Evolutionary conservation across 2,888 invertebrate genomes (phyloP), one percentile per base, ranked within the genome.

Genomic region (Blastobasis adustella): DNA sequence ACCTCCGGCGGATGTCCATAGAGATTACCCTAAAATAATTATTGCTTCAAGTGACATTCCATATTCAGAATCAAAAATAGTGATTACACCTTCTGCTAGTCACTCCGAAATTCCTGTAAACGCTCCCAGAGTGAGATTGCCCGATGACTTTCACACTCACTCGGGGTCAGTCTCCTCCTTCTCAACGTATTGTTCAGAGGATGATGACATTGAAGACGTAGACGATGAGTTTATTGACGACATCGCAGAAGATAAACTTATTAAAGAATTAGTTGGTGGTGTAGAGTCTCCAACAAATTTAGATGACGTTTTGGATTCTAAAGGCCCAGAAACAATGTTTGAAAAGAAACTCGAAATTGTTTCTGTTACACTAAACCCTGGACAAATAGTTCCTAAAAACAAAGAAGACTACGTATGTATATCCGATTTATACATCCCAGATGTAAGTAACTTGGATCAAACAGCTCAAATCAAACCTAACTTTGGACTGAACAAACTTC

Each of bases 21-120:
- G 83, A 59, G 75, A 79, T 49, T 73, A 73, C 54, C 87, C 89
- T 23, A 89, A 81, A 71, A 85, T 90, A 0, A 90, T 91, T 40
- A 88, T 91, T 51, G 83, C 90, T 1, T 81, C 90, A 1, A 89
- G 89, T 63, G 77, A 85, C 50, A 72, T 73, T 56, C 71, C 82
- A 36, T 73, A 73, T 47, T 73, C 86, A 53, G 92, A 93, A 62
- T 89, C 91, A 0, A 91, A 90, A 66, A 89, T 92, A 53, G 83
- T 92, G 41, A 92, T 92, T 23, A 91, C 91, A 61, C 90, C 92
- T 6, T 90, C 90, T 1, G 82, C 88, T 45, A 82, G 73, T 58
- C 75, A 78, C 58, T 55, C 64, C n/a, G 76, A 76, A 60, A 71
- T 82, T 52, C 67, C 76, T 4, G 67, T 73, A 53, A 81, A 84